Evolutionary conservation across 2,888 invertebrate genomes (phyloP).

Genomic region (Tetranychus truncatus): DNA sequence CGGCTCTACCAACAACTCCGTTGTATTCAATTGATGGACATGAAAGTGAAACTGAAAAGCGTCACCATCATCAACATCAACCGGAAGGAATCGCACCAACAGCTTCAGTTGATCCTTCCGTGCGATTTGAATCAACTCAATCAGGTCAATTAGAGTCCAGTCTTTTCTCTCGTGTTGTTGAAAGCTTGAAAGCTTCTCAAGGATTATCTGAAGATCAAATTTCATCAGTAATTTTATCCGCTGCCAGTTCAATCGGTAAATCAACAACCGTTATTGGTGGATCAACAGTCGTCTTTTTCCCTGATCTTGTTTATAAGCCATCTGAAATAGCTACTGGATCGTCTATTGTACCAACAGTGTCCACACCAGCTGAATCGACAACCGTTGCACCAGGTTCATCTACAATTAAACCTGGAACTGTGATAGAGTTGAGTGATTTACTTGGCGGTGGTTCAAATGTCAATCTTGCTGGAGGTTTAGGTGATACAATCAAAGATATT

Average conservation of each 20-base stretch:
- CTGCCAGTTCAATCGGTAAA: constrained; percentile 17
- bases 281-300: constrained; percentile 26
- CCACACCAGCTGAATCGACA: not conserved
- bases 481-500: constrained; percentile 28
- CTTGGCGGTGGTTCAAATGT: constrained; percentile 23
- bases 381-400: not conserved
- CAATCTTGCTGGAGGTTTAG: constrained; percentile 27
- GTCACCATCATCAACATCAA: not conserved
- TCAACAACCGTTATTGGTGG: constrained; percentile 25
- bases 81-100: not conserved
- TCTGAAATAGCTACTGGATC: constrained; percentile 9
- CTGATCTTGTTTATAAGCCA: constrained; percentile 22
- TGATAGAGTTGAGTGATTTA: constrained; percentile 28
- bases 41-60: constrained; percentile 1
- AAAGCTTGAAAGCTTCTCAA: constrained; percentile 16
- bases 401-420: constrained; percentile 26
- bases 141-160: constrained; percentile 15
- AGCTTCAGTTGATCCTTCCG: not conserved
- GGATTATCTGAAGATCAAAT: constrained; percentile 17
- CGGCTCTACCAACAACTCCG: not conserved
- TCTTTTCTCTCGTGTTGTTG: constrained; percentile 15
- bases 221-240: constrained; percentile 14
- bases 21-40: not conserved
- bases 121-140: not conserved
- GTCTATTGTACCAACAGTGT: not conserved